These are phyloP conservation scores for Engystomops pustulosus DNA, from an alignment of 2,113 vertebrate genomes.

Conservation along the genomic window DNA sequence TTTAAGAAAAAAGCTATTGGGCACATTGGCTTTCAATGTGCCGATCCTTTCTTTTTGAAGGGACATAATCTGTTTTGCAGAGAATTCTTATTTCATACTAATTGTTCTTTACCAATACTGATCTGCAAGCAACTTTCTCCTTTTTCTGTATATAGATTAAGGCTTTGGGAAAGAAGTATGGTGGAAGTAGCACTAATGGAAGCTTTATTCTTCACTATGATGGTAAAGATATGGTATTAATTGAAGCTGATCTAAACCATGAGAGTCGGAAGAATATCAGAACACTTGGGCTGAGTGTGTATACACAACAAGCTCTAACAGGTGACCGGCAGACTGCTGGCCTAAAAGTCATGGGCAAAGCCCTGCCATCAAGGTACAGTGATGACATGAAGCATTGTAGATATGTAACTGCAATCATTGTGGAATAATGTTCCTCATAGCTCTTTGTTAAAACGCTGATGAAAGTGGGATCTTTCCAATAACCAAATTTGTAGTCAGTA, in stretches of 20 bases:
- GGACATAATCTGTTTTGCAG: too few relatives aligned
- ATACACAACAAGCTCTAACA: slow-evolving; percentile 75
- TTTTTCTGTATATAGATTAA: slow-evolving; percentile 68
- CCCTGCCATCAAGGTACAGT: slow-evolving; percentile 76
- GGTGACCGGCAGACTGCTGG: slow-evolving; percentile 62
- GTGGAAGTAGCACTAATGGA: slow-evolving; percentile 65
- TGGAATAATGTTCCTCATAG: too few relatives aligned
- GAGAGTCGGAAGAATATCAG: slow-evolving; percentile 61
- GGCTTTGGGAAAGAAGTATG: slow-evolving; percentile 62
- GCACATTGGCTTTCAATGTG: too few relatives aligned
- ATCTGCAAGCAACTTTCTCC: neutral
- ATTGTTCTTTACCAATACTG: too few relatives aligned
- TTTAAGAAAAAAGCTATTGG: too few relatives aligned
- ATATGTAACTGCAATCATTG: neutral
- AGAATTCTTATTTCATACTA: too few relatives aligned
- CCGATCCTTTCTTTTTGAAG: too few relatives aligned
- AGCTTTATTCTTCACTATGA: slow-evolving; percentile 69
- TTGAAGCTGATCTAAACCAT: slow-evolving; percentile 70
- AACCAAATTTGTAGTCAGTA: too few relatives aligned
- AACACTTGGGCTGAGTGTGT: slow-evolving; percentile 64
- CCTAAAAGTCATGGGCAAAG: slow-evolving; percentile 73
- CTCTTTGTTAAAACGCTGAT: too few relatives aligned
- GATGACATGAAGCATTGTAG: neutral
- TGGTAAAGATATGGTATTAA: slow-evolving; percentile 67
- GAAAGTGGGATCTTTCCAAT: too few relatives aligned